Evolutionary conservation across 1,140 invertebrate species (phyloP).

Genomic region (Drosophila varians): DNA sequence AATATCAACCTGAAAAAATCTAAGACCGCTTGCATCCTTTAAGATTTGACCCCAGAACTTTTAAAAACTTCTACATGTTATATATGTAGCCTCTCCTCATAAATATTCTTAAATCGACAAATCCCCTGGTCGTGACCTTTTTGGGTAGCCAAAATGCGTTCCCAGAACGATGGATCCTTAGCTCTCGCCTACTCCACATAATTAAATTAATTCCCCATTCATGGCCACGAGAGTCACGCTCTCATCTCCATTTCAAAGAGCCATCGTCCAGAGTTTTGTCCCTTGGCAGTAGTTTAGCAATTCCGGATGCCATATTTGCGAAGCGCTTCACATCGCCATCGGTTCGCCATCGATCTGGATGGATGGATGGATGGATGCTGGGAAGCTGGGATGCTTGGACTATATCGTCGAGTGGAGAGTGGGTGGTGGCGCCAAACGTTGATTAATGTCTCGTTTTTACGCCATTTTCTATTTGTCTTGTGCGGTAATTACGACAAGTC

Average conservation of each 20-base stretch:
- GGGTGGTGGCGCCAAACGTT: conserved; percentile 32
- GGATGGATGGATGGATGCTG: background rate
- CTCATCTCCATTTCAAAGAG: conserved; percentile 14
- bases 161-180: background rate
- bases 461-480: conserved; percentile 81
- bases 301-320: conserved; percentile 50
- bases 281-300: conserved; percentile 22
- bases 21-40: too few relatives aligned
- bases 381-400: background rate
- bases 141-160: background rate
- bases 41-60: background rate
- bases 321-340: conserved; percentile 70
- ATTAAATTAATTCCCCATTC: conserved; percentile 1
- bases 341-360: conserved; percentile 37
- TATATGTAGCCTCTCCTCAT: background rate
- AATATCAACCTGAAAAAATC: background rate
- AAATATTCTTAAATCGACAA: background rate
- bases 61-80: background rate
- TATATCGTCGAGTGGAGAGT: conserved; percentile 17
- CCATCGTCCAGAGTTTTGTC: conserved; percentile 6
- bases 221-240: conserved; percentile 15
- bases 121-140: background rate
- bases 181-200: background rate
- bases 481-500: conserved; percentile 77
- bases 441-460: conserved; percentile 80